phyloP scores from a whole-genome alignment of 2,888 invertebrate genomes.

The Orchesella flavescens region DNA sequence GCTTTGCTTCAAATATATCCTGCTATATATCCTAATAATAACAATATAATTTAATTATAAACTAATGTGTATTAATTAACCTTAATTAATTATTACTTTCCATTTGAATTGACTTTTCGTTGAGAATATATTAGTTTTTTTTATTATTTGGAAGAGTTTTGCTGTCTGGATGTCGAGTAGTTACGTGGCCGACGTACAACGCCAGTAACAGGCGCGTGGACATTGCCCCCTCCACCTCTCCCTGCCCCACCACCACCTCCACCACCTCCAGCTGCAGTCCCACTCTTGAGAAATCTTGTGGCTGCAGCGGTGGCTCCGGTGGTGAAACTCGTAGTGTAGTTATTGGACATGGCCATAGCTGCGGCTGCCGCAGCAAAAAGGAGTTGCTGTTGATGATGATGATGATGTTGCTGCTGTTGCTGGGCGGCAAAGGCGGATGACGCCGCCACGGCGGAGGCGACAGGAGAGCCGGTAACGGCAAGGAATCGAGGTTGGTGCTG shows the following conservation, averaged over 20 bases:
- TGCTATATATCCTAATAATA: no score
- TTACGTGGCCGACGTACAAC: conserved; percentile 29
- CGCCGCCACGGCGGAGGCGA: conserved; percentile 25
- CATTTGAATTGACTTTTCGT: not conserved
- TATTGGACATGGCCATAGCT: conserved; percentile 52
- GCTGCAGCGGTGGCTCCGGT: not conserved
- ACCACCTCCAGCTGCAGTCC: not conserved
- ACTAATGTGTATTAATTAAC: not conserved
- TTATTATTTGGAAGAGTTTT: conserved; percentile 52
- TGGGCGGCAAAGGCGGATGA: not conserved
- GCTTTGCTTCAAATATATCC: no score
- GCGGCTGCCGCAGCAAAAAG: conserved; percentile 52
- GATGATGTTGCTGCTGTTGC: conserved; percentile 21
- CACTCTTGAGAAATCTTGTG: not conserved
- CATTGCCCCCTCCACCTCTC: not conserved
- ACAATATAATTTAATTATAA: not conserved
- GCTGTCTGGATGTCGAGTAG: conserved; percentile 24
- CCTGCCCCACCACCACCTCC: conserved; percentile 23
- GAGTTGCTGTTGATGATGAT: conserved; percentile 44
- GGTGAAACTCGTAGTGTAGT: conserved; percentile 23
- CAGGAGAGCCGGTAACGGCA: conserved; percentile 29
- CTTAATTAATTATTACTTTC: conserved; percentile 24
- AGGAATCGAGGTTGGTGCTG: conserved; percentile 36
- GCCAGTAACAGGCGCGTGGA: conserved; percentile 46
- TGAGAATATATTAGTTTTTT: not conserved